phyloP scores from a whole-genome alignment of 2,113 vertebrate species.

The Opisthocomus hoazin region DNA sequence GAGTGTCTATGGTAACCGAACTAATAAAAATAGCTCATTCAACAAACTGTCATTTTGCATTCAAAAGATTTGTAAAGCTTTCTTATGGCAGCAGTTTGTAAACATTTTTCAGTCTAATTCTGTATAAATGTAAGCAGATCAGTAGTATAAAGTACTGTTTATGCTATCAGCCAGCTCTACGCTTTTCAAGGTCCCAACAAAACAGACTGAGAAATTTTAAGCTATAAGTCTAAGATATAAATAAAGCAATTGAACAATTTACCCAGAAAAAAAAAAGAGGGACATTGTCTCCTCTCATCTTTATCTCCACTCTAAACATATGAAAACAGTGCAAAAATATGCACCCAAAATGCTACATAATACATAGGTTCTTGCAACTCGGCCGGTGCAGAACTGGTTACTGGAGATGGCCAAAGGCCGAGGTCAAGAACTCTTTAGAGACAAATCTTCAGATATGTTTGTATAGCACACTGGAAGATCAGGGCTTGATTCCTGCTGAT shows the following conservation, averaged over 20 bases:
- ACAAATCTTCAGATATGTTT: neutral
- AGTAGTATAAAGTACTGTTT: slow-evolving; percentile 11
- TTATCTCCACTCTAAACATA: neutral
- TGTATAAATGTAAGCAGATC: slow-evolving; percentile 1
- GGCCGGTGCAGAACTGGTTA: neutral
- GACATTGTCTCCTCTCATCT: neutral
- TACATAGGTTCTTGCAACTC: neutral
- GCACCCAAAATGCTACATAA: neutral
- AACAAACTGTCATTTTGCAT: slow-evolving; percentile 13
- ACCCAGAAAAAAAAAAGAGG: neutral
- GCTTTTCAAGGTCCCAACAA: neutral
- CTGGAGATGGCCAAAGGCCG: neutral
- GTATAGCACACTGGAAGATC: neutral
- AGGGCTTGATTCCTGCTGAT: neutral
- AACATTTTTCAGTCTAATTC: neutral
- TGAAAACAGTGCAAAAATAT: neutral
- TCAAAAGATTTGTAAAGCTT: slow-evolving; percentile 33
- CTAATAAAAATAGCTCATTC: neutral
- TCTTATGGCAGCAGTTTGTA: slow-evolving; percentile 14
- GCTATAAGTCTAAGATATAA: neutral
- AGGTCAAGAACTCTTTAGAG: neutral
- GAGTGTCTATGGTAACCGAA: neutral
- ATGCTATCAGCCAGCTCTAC: neutral
- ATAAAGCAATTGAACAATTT: neutral
- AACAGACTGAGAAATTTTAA: neutral